Evolutionary conservation across 2,888 invertebrate species (phyloP).

Genomic region (Glyphotaelius pellucidus): DNA sequence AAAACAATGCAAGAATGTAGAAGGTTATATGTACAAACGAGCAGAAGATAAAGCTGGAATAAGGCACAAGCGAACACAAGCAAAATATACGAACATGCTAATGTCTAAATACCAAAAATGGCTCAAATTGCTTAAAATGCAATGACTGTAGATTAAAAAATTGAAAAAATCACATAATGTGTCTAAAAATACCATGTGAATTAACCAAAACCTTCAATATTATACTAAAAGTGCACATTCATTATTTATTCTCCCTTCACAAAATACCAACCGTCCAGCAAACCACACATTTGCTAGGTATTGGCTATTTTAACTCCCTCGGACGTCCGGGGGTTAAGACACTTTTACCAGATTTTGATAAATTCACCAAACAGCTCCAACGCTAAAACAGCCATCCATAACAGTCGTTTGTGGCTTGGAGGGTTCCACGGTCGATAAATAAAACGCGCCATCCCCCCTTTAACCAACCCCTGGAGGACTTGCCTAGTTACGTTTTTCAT

Average conservation of each 20-base stretch:
- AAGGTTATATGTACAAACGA: no score
- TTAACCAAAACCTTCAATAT: no score
- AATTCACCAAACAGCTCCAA: neutral
- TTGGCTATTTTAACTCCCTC: neutral
- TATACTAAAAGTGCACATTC: neutral
- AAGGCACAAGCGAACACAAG: no score
- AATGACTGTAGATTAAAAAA: no score
- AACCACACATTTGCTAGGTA: no score
- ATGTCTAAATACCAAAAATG: no score
- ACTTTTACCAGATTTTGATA: constrained; percentile 39
- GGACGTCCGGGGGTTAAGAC: neutral
- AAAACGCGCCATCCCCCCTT: constrained; percentile 22
- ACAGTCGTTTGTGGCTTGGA: constrained; percentile 35
- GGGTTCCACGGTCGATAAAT: constrained; percentile 40
- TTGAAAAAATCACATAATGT: no score
- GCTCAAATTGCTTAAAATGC: no score
- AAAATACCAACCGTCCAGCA: neutral
- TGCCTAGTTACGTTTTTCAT: constrained; percentile 38
- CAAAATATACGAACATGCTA: no score
- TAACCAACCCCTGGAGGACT: neutral
- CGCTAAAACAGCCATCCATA: constrained; percentile 39
- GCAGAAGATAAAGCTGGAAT: no score
- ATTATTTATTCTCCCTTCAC: neutral
- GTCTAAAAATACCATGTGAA: no score
- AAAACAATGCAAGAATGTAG: no score